Base-by-base conservation (phyloP, 2,113 vertebrate genomes). In the Acrocephalus arundinaceus region DNA sequence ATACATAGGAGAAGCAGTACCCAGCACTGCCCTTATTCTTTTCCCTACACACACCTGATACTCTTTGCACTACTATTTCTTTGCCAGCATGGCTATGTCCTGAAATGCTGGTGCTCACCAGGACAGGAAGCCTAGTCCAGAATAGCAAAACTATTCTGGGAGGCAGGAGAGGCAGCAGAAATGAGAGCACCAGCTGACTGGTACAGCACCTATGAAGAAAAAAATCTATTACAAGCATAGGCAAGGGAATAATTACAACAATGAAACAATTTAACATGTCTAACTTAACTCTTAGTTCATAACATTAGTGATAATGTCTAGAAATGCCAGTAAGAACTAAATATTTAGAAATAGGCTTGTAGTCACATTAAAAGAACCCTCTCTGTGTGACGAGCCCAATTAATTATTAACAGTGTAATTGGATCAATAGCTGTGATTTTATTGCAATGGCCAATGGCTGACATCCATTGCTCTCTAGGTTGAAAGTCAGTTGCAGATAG, bases 1-100 rank as follows among this genome's bases (percentile, higher is more conserved):
- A 25, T 3, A 33, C 0, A 0, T 15, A 24, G 0, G 1, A 59
- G 23, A 85, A 63, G 43, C 5, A 31, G 5, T 12, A 45, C 15
- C 21, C 68, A 51, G 15, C 13, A 21, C 7, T 85, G 84, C 8
- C 31, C 18, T 65, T 46, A 25, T 22, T 21, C 28, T 19, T 0
- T 30, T 89, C 17, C 35, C 28, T 85, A 33, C 54, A 61, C 4
- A 39, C 39, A 23, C 14, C 20, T 54, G 39, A 7, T 37, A 54
- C 16, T 62, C n/a, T 31, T 25, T 46, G 20, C 1, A 1, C 25
- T 28, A 23, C 22, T 77, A 15, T 48, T 77, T 49, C 27, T 77
- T 48, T 39, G 35, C 33, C 4, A 14, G 20, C 28, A 48, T 1
- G 30, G 30, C 17, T 75, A 5, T 14, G 23, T 65, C 41, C 45